A percentile compares a stretch with the other conserved stretches of the same genome.
phyloP scores from a whole-genome alignment of 1,140 invertebrate genomes.

The Drosophila navojoa region DNA sequence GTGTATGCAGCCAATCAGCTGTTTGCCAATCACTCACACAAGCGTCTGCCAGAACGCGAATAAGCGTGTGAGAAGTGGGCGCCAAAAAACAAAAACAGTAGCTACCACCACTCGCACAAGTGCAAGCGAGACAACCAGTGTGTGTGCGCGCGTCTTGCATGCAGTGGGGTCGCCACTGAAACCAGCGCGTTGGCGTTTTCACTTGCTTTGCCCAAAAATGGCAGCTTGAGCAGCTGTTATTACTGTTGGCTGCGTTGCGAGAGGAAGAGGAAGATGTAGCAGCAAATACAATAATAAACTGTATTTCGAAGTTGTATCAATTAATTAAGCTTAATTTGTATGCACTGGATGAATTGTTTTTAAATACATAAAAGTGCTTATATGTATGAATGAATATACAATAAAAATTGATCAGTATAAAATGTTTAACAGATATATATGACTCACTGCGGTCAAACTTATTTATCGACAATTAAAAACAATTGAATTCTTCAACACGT shows the following conservation, averaged over 20 bases:
- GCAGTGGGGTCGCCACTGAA: slow-evolving; percentile 2
- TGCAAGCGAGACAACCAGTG: slow-evolving; percentile 44
- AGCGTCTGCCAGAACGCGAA: slow-evolving; percentile 53
- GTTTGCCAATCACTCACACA: slow-evolving; percentile 36
- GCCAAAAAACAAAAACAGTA: slow-evolving; percentile 66
- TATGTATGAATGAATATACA: background rate
- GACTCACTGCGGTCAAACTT: background rate
- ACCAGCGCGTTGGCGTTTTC: slow-evolving; percentile 39
- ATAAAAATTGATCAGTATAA: background rate
- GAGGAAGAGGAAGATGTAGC: background rate
- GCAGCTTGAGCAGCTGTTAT: slow-evolving; percentile 44
- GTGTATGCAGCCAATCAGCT: slow-evolving; percentile 47
- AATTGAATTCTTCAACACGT: background rate
- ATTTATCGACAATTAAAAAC: background rate
- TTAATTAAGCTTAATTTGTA: background rate
- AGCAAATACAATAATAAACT: background rate
- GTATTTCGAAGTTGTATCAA: slow-evolving; percentile 4
- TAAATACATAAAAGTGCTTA: background rate
- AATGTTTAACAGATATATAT: background rate
- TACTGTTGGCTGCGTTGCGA: slow-evolving; percentile 8
- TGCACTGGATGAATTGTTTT: background rate
- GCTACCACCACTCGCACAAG: slow-evolving; percentile 21
- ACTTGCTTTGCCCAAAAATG: slow-evolving; percentile 36
- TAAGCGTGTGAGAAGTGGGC: slow-evolving; percentile 67
- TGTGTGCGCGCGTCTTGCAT: slow-evolving; percentile 8